Evolutionary conservation across 2,113 vertebrate genomes (phyloP), one percentile per base, ranked within the genome.

Genomic region (Sapajus apella): DNA sequence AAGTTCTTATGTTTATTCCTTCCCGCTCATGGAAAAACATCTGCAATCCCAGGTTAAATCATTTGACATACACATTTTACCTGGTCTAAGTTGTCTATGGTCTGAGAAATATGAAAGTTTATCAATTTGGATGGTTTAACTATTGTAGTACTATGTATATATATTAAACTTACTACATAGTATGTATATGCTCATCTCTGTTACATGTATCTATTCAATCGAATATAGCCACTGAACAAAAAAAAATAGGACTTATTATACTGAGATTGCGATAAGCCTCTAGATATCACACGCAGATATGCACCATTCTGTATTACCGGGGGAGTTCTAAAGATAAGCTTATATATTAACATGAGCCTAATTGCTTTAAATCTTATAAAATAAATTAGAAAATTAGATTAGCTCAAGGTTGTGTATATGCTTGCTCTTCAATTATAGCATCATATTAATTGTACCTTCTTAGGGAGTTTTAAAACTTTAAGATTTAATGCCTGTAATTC

Each of bases 1-100:
- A 45, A 80, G 35, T 43, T 86, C 6, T 40, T 88, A 3, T 56
- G 0, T 9, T 61, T 27, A 70, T 3, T 0, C 0, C 0, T 4
- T 91, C 52, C 3, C 17, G 75, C 6, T 52, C 40, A 35, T 9
- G 17, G 4, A 9, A 82, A 30, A 87, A 77, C 35, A 94, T 21
- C n/a, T 82, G 5, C 0, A 5, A 8, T 2, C 0, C 1, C 3
- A 52, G 6, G 21, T 43, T 84, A 70, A 81, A 61, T 77, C 5
- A 45, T 25, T 21, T 32, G 5, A 4, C 47, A 25, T 32, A 23
- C 21, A 17, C 13, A 43, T 66, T 86, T 52, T 73, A 72, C 0
- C 47, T 86, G 5, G 8, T 64, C 14, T 40, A 81, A 66, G 27
- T 12, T 10, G 6, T n/a, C 5, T n/a, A 6, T 72, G 52, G 11